phyloP scores from a whole-genome alignment of 2,113 vertebrate genomes.

The Barbus barbus region DNA sequence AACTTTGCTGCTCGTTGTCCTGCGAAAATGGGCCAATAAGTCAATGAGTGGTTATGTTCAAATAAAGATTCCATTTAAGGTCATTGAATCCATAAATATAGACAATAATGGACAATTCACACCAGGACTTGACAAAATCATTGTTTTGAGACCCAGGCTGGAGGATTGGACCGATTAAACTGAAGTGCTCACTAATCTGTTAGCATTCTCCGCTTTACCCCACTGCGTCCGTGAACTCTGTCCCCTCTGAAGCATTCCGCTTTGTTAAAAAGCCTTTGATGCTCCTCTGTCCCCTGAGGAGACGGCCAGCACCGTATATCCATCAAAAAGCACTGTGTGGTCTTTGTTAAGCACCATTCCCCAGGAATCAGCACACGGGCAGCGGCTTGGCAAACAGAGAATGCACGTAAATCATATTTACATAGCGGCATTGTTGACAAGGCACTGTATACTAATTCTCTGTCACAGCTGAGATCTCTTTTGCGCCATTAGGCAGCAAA shows the following conservation, averaged over 20 bases:
- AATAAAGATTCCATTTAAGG: not conserved
- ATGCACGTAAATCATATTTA: constrained; percentile 55
- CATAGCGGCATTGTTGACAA: constrained; percentile 41
- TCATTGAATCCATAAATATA: not conserved
- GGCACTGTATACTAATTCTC: constrained; percentile 52
- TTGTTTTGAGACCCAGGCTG: constrained; percentile 38
- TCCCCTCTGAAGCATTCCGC: constrained; percentile 8
- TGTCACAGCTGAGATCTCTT: constrained; percentile 52
- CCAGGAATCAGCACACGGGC: constrained; percentile 12
- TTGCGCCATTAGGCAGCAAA: constrained; percentile 52
- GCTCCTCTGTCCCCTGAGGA: constrained; percentile 7
- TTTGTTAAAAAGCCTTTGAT: constrained; percentile 31
- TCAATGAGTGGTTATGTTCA: not conserved
- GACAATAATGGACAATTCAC: not conserved
- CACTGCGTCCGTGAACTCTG: not conserved
- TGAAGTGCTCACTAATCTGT: constrained; percentile 65
- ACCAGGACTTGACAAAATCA: constrained; percentile 49
- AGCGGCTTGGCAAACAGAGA: constrained; percentile 24
- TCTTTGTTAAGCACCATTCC: constrained; percentile 34
- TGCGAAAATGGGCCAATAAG: constrained; percentile 57
- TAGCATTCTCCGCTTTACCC: constrained; percentile 45
- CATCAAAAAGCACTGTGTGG: constrained; percentile 13
- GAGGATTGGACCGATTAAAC: constrained; percentile 65
- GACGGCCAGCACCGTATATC: constrained; percentile 13
- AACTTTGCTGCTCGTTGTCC: constrained; percentile 95